Conservation (phyloP, 2,797 vertebrate species). For the Coilia nasus region DNA sequence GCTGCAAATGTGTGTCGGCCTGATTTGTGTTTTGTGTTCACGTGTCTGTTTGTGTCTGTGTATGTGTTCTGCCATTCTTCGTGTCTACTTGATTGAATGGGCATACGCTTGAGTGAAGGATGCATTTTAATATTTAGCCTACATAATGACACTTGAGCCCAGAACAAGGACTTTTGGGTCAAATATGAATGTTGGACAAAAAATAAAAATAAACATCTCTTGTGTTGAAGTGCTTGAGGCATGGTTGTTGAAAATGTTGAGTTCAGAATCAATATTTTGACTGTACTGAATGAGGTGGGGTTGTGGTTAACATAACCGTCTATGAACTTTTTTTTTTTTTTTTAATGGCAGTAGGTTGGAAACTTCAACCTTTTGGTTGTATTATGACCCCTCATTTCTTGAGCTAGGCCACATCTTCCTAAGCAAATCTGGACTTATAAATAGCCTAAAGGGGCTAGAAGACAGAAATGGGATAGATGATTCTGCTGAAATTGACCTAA, state of each 20-base stretch:
- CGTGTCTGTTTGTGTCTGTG: constrained; percentile 40
- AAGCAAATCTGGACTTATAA: neutral
- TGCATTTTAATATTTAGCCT: neutral
- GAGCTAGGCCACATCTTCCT: neutral
- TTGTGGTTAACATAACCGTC: neutral
- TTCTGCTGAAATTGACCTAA: neutral
- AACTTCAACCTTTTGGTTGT: neutral
- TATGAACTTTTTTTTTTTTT: too few relatives aligned
- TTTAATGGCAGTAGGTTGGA: neutral
- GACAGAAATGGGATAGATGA: neutral
- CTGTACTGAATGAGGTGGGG: neutral
- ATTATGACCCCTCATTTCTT: neutral
- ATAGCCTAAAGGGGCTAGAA: neutral
- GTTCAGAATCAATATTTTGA: neutral
- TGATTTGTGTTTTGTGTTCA: neutral
- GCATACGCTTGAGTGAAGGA: neutral
- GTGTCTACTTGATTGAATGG: neutral
- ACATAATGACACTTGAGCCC: neutral
- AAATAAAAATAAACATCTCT: neutral
- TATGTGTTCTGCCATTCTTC: constrained; percentile 41
- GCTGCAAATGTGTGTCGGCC: neutral
- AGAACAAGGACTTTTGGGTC: neutral
- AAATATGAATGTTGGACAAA: neutral
- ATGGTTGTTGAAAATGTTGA: neutral
- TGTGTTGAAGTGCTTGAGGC: neutral